Conservation (phyloP, 2,888 invertebrate genomes). For the Agonopterix alstromeriana region DNA sequence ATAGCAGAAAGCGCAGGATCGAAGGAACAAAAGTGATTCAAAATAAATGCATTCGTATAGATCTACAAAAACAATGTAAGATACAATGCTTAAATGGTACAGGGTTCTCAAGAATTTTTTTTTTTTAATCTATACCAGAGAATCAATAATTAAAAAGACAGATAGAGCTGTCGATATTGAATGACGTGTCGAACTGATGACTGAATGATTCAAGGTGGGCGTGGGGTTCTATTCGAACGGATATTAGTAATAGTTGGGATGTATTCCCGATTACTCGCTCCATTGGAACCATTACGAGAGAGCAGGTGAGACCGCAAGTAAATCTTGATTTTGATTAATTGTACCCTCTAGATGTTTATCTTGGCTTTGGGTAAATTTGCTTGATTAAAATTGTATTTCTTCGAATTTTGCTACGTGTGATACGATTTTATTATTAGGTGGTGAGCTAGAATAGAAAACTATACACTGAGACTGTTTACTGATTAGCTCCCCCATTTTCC, state of each 20-base stretch:
- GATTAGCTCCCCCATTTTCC: too few relatives aligned
- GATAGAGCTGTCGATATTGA: background rate
- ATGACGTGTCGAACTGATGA: background rate
- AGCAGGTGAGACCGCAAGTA: slow-evolving; percentile 33
- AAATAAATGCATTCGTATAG: too few relatives aligned
- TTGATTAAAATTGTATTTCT: slow-evolving; percentile 41
- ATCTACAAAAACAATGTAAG: too few relatives aligned
- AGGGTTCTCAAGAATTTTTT: too few relatives aligned
- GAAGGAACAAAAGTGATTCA: too few relatives aligned
- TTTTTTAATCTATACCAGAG: background rate
- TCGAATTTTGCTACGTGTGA: background rate
- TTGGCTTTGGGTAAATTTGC: slow-evolving; percentile 32
- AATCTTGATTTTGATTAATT: slow-evolving; percentile 41
- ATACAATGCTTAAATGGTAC: too few relatives aligned
- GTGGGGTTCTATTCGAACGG: slow-evolving; percentile 25
- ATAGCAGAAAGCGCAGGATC: too few relatives aligned
- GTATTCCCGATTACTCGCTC: slow-evolving; percentile 34
- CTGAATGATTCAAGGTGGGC: slow-evolving; percentile 24
- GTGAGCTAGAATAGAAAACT: too few relatives aligned
- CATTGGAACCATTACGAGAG: slow-evolving; percentile 21
- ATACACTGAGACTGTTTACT: too few relatives aligned
- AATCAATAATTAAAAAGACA: background rate
- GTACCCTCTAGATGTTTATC: slow-evolving; percentile 39
- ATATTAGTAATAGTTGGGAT: slow-evolving; percentile 36
- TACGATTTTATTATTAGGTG: too few relatives aligned